Conservation (phyloP, 2,797 vertebrate species). For the Acipenser transmontanus region DNA sequence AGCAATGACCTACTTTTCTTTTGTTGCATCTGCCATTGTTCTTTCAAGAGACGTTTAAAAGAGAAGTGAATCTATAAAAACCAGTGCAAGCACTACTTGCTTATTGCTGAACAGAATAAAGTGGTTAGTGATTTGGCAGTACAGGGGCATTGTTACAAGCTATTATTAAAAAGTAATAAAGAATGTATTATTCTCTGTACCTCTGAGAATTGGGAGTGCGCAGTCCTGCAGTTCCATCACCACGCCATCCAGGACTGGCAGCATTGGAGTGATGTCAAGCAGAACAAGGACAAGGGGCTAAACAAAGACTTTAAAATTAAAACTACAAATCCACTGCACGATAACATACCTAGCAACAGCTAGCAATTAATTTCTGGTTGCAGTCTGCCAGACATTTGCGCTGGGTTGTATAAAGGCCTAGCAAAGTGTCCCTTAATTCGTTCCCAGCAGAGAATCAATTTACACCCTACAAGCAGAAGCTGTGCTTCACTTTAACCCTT, state of each 20-base stretch:
- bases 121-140: not conserved
- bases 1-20: no score
- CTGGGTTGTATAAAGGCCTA: not conserved
- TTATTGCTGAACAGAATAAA: not conserved
- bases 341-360: not conserved
- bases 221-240: conserved; percentile 97
- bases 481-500: no score
- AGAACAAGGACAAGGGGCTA: conserved; percentile 79
- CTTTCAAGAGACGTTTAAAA: not conserved
- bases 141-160: not conserved
- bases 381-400: not conserved
- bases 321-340: not conserved
- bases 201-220: conserved; percentile 83
- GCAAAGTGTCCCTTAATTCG: no score
- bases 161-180: not conserved
- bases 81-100: not conserved
- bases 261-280: conserved; percentile 88
- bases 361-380: not conserved
- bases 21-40: no score
- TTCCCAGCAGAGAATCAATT: no score
- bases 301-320: conserved; percentile 15
- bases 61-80: not conserved
- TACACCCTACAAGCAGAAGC: no score
- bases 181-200: conserved; percentile 40
- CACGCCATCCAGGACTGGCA: conserved; percentile 83